These are phyloP conservation scores for Drosophila mercatorum DNA, from an alignment of 2,888 invertebrate genomes.

Conservation along the genomic window DNA sequence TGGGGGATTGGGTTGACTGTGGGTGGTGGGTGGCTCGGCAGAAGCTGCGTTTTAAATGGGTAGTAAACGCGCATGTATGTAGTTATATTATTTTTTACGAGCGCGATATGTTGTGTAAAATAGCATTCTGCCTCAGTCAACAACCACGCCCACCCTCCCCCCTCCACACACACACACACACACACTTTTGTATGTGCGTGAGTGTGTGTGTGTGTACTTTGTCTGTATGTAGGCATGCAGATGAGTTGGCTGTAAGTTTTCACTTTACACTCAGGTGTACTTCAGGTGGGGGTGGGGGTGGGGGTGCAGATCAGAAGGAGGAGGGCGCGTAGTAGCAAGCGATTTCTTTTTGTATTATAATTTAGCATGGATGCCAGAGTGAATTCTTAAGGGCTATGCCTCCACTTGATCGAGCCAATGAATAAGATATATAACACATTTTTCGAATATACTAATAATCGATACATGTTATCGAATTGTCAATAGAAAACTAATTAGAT, in stretches of 20 bases:
- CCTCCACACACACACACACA: background rate
- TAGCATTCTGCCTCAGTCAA: conserved; percentile 51
- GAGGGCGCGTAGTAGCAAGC: background rate
- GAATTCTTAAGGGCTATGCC: background rate
- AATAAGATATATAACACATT: background rate
- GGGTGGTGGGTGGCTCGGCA: background rate
- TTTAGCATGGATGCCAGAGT: background rate
- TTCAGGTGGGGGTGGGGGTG: background rate
- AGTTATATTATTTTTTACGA: conserved; percentile 80
- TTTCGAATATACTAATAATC: background rate
- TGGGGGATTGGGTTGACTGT: background rate
- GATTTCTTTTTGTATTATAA: background rate
- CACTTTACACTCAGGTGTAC: conserved; percentile 32
- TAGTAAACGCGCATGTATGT: conserved; percentile 73
- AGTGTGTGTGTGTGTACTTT: too few species aligned
- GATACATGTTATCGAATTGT: too few species aligned
- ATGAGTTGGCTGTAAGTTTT: conserved; percentile 16
- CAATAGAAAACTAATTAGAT: too few species aligned
- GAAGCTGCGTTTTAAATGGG: conserved; percentile 60
- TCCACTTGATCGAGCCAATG: background rate
- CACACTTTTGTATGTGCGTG: too few species aligned
- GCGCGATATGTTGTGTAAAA: conserved; percentile 77
- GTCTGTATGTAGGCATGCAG: conserved; percentile 1
- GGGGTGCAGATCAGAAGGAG: too few species aligned
- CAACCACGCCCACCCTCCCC: background rate